Conservation (phyloP, 2,113 vertebrate genomes). For the Atractosteus spatula region DNA sequence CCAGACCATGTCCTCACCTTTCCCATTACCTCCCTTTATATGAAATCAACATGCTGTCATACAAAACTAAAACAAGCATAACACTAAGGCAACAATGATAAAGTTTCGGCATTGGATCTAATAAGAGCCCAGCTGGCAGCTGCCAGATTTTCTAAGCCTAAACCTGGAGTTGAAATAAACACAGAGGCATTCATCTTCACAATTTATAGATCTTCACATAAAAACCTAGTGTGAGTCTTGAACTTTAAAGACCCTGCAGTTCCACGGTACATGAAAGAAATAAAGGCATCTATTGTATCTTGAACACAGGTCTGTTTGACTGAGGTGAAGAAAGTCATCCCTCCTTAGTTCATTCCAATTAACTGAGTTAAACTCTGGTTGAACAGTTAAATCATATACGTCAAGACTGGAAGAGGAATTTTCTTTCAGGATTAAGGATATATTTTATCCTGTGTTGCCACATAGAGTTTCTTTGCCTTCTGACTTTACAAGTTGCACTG, state of each 20-base stretch:
- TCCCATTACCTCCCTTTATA: slow-evolving; percentile 29
- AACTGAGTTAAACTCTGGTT: slow-evolving; percentile 22
- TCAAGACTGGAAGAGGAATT: neutral
- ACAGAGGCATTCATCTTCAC: slow-evolving; percentile 51
- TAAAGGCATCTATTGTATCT: slow-evolving; percentile 52
- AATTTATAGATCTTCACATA: slow-evolving; percentile 63
- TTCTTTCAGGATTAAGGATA: neutral
- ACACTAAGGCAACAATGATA: slow-evolving; percentile 24
- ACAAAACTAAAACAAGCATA: slow-evolving; percentile 58
- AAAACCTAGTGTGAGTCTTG: slow-evolving; percentile 51
- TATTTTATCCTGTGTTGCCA: neutral
- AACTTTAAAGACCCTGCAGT: slow-evolving; percentile 51
- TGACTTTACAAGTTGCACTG: neutral
- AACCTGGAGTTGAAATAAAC: slow-evolving; percentile 56
- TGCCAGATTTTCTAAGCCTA: slow-evolving; percentile 33
- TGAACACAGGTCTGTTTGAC: slow-evolving; percentile 26
- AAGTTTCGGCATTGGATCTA: slow-evolving; percentile 45
- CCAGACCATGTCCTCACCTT: slow-evolving; percentile 31
- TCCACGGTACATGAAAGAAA: slow-evolving; percentile 38
- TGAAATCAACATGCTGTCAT: slow-evolving; percentile 40
- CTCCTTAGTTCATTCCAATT: slow-evolving; percentile 22
- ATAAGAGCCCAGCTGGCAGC: slow-evolving; percentile 47
- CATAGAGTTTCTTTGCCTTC: neutral
- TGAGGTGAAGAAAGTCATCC: slow-evolving; percentile 42
- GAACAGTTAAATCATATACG: slow-evolving; percentile 21